Evolutionary conservation across 53 echinoderm and acorn worm species (phyloP).

Genomic region (Paracentrotus lividus): DNA sequence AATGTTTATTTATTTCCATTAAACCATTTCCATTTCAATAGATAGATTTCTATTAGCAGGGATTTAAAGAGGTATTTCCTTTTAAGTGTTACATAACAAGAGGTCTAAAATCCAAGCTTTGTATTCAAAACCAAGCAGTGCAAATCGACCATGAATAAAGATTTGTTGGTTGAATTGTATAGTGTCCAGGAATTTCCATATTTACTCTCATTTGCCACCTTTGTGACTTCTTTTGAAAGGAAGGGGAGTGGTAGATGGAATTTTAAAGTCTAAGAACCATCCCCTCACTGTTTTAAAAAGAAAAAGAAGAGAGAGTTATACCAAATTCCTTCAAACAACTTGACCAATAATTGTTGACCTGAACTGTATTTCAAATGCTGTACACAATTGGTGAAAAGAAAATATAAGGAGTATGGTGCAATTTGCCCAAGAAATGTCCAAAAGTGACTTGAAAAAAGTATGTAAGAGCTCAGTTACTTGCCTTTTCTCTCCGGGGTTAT

Average conservation of each 20-base stretch:
- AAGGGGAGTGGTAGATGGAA: background rate
- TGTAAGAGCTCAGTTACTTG: too few species aligned
- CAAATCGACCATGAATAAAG: conserved; percentile 11
- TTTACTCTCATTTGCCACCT: conserved; percentile 4
- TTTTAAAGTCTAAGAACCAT: background rate
- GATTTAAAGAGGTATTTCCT: background rate
- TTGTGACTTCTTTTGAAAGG: background rate
- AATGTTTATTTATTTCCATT: background rate
- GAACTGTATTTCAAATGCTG: too few species aligned
- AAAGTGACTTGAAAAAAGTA: too few species aligned
- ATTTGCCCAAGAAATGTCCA: too few species aligned
- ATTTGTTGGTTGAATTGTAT: background rate
- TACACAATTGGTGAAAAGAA: too few species aligned
- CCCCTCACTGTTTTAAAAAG: background rate
- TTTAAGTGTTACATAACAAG: conserved; percentile 40
- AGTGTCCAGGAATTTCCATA: conserved; percentile 35
- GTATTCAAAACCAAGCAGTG: background rate
- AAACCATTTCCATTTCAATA: background rate
- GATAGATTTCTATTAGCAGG: background rate
- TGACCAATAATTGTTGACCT: too few species aligned
- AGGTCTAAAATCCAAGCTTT: conserved; percentile 23
- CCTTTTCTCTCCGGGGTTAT: too few species aligned
- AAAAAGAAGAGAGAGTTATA: too few species aligned
- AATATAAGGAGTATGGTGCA: too few species aligned
- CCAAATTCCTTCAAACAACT: too few species aligned